Base-by-base conservation (phyloP, 2,888 invertebrate species). In the Flabesymbios commensalis region DNA sequence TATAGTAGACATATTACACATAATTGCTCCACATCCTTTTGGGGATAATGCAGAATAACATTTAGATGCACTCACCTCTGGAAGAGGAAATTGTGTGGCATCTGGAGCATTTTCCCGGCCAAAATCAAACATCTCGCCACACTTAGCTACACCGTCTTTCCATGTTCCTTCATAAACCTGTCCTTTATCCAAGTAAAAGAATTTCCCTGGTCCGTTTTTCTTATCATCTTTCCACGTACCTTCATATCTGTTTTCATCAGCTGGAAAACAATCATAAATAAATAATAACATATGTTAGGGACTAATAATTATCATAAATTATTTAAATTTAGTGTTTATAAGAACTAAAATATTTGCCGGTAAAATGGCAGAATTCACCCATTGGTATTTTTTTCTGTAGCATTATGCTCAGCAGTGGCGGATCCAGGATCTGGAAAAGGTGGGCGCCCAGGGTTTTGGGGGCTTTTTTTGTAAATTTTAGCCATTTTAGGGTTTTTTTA, bases 141-240 rank as follows among this genome's bases (percentile, higher is more conserved):
- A 81, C 60, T 83, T 83, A n/a, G 81, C 75, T 3, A 81, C 73
- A 63, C 82, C 80, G 59, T 83, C 75, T 7, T 78, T 70, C 83
- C 83, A 83, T 1, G 80, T 76, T 26, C 83, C 83, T 51, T 82
- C 80, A 59, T 79, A 78, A 42, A 83, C 59, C 68, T 83, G 82
- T 29, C 83, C 83, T 53, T 77, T 78, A 54, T 81, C 80, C 24
- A 82, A 70, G 67, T 79, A 83, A 66, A 74, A 83, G 63, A 78
- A 83, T 66, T 82, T 82, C 1, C 83, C 83, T 5, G 75, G 72
- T 32, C 83, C 83, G 61, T 83, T 82, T 69, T 83, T 83, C 73
- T 75, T 79, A 57, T 77, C 81, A 60, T 80, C 74, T 57, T 75
- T 73, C 81, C 81, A 83, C n/a, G 76, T 74, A 5, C 83, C 83